Conservation (phyloP, 2,888 invertebrate genomes). For the Lamellibrachia columna region DNA sequence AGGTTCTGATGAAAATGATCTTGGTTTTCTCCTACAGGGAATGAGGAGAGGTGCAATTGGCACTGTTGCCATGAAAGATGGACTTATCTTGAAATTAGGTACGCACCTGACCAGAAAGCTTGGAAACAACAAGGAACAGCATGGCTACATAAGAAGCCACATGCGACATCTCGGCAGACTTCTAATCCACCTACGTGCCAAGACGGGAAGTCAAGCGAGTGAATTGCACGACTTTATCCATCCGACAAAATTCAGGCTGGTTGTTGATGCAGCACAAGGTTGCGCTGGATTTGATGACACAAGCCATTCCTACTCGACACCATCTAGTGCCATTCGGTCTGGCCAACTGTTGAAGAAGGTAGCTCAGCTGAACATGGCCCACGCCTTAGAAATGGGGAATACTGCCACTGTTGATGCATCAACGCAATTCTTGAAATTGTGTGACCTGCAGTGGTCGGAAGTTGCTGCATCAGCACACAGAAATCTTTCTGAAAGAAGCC, state of each 20-base stretch:
- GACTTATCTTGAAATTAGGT: constrained; percentile 3
- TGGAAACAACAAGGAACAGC: not conserved
- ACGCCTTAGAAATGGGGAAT: no score
- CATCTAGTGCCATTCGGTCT: constrained; percentile 16
- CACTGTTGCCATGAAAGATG: not conserved
- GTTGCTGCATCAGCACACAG: no score
- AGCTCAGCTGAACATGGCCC: no score
- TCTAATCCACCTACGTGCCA: not conserved
- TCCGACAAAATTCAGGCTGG: constrained; percentile 3
- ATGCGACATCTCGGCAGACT: not conserved
- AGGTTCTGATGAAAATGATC: not conserved
- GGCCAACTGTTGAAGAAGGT: constrained; percentile 18
- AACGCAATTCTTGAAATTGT: no score
- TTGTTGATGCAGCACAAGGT: not conserved
- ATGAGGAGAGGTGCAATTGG: not conserved
- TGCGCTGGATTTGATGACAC: constrained; percentile 4
- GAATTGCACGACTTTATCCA: constrained; percentile 13
- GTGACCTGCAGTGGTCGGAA: no score
- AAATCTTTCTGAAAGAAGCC: no score
- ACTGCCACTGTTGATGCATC: no score
- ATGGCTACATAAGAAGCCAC: not conserved
- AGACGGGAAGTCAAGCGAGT: not conserved
- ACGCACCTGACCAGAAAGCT: not conserved
- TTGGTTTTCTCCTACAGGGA: not conserved
- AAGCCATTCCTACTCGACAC: constrained; percentile 8